A percentile compares a stretch with the other conserved stretches of the same genome.
Evolutionary conservation across 2,113 vertebrate species (phyloP).

Genomic region (Cyphomyrus plagiostoma): DNA sequence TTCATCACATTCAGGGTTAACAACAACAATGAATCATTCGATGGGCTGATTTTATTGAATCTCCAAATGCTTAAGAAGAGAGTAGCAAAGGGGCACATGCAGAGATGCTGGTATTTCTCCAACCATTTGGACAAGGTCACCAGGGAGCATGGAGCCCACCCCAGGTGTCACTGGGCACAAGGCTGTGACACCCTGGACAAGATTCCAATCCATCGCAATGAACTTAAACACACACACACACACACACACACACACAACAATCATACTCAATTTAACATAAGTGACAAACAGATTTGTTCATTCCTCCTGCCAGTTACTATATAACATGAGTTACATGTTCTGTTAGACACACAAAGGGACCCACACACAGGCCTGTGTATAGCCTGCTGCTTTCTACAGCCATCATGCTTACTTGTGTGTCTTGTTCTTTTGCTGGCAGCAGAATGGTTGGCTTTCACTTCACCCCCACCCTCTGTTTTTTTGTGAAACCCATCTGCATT

Average conservation of each 20-base stretch:
- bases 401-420: background rate
- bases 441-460: background rate
- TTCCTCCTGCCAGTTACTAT: background rate
- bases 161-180: background rate
- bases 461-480: background rate
- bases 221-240: too few relatives aligned
- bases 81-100: background rate
- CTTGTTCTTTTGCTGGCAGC: background rate
- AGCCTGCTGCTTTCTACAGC: background rate
- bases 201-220: background rate
- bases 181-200: background rate
- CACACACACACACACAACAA: too few relatives aligned
- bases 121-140: background rate
- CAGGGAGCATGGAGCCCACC: background rate
- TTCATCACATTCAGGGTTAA: background rate
- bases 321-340: background rate
- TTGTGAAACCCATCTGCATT: background rate
- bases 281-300: background rate
- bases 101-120: background rate
- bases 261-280: background rate
- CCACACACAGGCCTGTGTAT: background rate
- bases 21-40: background rate
- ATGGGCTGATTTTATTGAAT: background rate
- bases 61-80: background rate
- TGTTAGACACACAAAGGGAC: background rate